Percentiles rank a stretch among this genome's conserved stretches.
Evolutionary conservation across 2,113 vertebrate species (phyloP).

Genomic region (Toxotes jaculatrix): DNA sequence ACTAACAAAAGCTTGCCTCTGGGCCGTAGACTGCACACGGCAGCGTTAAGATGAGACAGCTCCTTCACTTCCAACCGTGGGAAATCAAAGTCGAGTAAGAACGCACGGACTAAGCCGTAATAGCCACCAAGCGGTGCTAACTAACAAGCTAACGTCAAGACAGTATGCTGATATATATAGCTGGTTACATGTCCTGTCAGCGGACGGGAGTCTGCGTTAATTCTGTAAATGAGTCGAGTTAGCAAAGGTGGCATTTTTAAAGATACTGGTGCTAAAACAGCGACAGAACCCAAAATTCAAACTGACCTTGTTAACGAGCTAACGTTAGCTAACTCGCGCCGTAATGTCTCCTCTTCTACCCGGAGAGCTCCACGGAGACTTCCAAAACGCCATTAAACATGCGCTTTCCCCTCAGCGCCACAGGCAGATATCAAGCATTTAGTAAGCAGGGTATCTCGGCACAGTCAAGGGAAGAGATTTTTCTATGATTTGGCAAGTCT

Average conservation of each 20-base stretch:
- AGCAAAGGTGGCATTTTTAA: background rate
- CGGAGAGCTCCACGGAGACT: constrained; percentile 63
- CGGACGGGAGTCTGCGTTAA: background rate
- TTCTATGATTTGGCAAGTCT: constrained; percentile 17
- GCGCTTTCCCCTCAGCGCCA: constrained; percentile 25
- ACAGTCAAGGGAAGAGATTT: background rate
- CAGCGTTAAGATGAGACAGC: background rate
- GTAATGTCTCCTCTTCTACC: constrained; percentile 68
- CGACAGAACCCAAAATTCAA: constrained; percentile 50
- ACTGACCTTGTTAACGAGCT: constrained; percentile 85
- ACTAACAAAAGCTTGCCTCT: background rate
- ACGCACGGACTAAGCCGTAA: constrained; percentile 7
- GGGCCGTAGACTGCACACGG: background rate
- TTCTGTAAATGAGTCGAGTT: background rate
- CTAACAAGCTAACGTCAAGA: constrained; percentile 49
- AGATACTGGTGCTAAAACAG: background rate
- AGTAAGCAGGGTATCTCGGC: background rate
- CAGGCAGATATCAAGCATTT: background rate
- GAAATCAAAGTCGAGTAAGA: constrained; percentile 37
- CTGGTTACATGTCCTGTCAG: constrained; percentile 22
- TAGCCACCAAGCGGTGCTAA: constrained; percentile 54
- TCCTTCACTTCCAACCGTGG: constrained; percentile 27
- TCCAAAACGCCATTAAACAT: constrained; percentile 74
- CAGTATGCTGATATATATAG: background rate
- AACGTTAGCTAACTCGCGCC: constrained; percentile 73